These are phyloP conservation scores for Adrianichthys oophorus DNA, from an alignment of 2,797 vertebrate genomes.

Conservation along the genomic window DNA sequence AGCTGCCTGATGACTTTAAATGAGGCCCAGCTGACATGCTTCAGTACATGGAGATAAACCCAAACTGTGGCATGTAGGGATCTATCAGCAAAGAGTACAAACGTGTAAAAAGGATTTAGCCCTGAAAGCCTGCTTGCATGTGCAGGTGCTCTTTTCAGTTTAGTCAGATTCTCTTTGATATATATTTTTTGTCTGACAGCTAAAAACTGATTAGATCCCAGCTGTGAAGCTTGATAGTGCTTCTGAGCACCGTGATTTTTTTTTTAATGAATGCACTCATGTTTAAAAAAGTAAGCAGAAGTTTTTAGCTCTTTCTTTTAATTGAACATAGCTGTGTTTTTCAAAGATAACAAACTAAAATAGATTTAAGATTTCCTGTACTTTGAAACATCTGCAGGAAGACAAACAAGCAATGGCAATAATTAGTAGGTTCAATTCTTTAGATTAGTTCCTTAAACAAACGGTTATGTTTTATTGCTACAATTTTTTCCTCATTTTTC, in stretches of 20 bases:
- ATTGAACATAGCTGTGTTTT: neutral
- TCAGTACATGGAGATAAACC: slow-evolving; percentile 39
- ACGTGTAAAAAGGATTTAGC: slow-evolving; percentile 1
- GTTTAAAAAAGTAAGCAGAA: too few relatives aligned
- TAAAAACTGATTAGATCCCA: neutral
- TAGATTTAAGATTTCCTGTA: neutral
- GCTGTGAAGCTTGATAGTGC: neutral
- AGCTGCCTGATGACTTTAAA: slow-evolving; percentile 62
- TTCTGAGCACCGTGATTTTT: neutral
- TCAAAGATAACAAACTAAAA: neutral
- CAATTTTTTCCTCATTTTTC: too few relatives aligned
- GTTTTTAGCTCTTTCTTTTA: too few relatives aligned
- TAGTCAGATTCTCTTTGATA: neutral
- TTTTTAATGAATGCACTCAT: neutral
- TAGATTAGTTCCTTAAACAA: too few relatives aligned
- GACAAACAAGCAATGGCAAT: too few relatives aligned
- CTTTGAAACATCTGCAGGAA: neutral
- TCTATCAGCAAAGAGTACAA: slow-evolving; percentile 16
- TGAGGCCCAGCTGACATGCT: slow-evolving; percentile 58
- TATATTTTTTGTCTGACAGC: neutral
- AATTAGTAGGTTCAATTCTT: too few relatives aligned
- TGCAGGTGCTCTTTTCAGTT: slow-evolving; percentile 1
- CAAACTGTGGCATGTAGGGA: slow-evolving; percentile 28
- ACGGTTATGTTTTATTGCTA: too few relatives aligned
- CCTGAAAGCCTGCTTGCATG: neutral